phyloP scores from a whole-genome alignment of 2,797 vertebrate genomes.

The Heterohyrax brucei region DNA sequence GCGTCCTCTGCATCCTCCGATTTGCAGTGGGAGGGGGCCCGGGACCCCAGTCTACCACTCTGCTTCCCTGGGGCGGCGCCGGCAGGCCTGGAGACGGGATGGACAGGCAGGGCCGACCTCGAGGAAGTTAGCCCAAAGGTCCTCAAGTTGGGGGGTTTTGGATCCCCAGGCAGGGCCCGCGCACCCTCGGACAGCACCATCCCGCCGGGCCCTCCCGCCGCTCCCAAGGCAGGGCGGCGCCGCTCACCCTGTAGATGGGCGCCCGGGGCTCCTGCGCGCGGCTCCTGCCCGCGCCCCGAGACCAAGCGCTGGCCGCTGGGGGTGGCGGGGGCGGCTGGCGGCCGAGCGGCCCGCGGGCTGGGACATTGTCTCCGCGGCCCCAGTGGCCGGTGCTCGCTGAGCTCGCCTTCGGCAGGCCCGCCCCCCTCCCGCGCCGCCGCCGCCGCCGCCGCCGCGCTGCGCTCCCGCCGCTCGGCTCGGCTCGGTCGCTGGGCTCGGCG shows the following conservation, averaged over 20 bases:
- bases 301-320: conserved; percentile 45
- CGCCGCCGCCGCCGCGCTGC: background rate
- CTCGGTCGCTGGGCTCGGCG: conserved; percentile 49
- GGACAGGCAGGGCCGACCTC: background rate
- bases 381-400: conserved; percentile 6
- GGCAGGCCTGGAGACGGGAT: background rate
- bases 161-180: background rate
- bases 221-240: conserved; percentile 22
- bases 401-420: background rate
- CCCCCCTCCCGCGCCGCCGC: conserved; percentile 23
- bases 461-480: conserved; percentile 27
- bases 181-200: background rate
- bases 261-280: conserved; percentile 62
- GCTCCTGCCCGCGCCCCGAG: conserved; percentile 61
- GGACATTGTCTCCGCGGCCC: conserved; percentile 75
- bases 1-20: background rate
- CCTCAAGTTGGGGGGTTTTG: conserved; percentile 20
- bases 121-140: conserved; percentile 71
- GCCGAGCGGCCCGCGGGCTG: conserved; percentile 66
- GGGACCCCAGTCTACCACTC: background rate
- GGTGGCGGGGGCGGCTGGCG: conserved; percentile 30
- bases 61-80: background rate
- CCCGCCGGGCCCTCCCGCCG: background rate
- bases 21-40: background rate
- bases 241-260: conserved; percentile 76